These are phyloP conservation scores for Lasioglossum leucozonium DNA, from an alignment of 2,888 invertebrate genomes.

Conservation along the genomic window DNA sequence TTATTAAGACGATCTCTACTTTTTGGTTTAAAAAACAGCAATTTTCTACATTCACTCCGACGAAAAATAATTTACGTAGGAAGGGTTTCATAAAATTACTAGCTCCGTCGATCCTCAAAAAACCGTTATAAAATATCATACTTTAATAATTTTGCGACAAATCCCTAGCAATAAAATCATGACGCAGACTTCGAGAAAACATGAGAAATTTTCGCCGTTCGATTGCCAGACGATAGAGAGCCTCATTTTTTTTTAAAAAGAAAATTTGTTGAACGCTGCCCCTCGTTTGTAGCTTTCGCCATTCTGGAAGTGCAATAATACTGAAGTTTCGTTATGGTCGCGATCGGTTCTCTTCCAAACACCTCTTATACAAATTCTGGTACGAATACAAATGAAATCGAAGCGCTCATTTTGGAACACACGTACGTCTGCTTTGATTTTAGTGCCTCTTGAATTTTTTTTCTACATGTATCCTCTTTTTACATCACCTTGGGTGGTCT, in stretches of 20 bases:
- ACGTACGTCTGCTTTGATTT: constrained; percentile 27
- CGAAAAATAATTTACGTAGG: constrained; percentile 14
- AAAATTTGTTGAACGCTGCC: not conserved
- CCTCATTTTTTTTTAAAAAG: not conserved
- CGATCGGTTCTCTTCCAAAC: constrained; percentile 42
- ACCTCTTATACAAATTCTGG: constrained; percentile 40
- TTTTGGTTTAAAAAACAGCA: constrained; percentile 31
- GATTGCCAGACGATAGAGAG: not conserved
- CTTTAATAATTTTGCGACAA: constrained; percentile 19
- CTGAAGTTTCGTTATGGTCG: constrained; percentile 55
- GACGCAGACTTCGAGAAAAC: not conserved
- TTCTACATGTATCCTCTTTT: constrained; percentile 59
- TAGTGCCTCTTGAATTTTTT: constrained; percentile 21
- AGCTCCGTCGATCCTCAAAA: not conserved
- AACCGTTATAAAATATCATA: constrained; percentile 1
- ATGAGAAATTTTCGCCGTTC: not conserved
- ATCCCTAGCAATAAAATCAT: constrained; percentile 5
- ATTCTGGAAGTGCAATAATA: constrained; percentile 67
- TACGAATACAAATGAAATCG: not conserved
- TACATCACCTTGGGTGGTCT: constrained; percentile 57
- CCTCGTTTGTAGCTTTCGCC: constrained; percentile 27
- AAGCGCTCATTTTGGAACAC: constrained; percentile 14
- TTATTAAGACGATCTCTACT: constrained; percentile 8
- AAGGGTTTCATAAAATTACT: not conserved
- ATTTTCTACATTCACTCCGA: not conserved